Percentiles rank a stretch among this genome's conserved stretches.
These are phyloP conservation scores for Pediacus dermestoides DNA, from an alignment of 2,888 invertebrate genomes.

Conservation along the genomic window DNA sequence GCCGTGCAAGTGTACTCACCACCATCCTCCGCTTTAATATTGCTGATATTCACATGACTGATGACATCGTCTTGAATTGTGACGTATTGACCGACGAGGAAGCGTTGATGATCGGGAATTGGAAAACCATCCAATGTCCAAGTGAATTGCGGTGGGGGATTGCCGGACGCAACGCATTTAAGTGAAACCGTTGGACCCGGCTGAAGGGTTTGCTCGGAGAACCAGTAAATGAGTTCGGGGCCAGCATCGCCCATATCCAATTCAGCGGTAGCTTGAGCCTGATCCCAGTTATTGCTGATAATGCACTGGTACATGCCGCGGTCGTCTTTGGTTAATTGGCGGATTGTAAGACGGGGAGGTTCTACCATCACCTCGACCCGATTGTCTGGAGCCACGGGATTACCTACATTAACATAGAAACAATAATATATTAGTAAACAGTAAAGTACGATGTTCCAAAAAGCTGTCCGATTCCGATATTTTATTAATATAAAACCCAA, in stretches of 20 bases:
- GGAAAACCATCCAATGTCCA: constrained; percentile 90
- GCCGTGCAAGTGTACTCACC: constrained; percentile 86
- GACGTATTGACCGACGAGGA: constrained; percentile 87
- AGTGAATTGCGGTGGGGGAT: constrained; percentile 87
- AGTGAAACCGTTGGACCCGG: constrained; percentile 88
- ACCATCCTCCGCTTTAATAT: constrained; percentile 84
- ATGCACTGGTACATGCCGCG: constrained; percentile 92
- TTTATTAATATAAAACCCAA: no score
- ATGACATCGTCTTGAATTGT: constrained; percentile 90
- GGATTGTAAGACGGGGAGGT: constrained; percentile 52
- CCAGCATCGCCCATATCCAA: constrained; percentile 81
- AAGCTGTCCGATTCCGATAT: no score
- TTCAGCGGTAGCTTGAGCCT: constrained; percentile 79
- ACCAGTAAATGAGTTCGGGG: constrained; percentile 86
- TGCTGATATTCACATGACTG: constrained; percentile 86
- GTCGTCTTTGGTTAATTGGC: constrained; percentile 72
- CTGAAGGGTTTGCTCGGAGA: constrained; percentile 87
- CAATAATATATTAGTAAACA: no score
- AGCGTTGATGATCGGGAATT: constrained; percentile 59
- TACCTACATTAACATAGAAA: constrained; percentile 38
- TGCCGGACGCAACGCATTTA: constrained; percentile 92
- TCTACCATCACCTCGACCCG: constrained; percentile 45
- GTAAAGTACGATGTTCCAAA: no score
- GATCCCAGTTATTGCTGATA: constrained; percentile 79
- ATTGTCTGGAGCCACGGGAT: constrained; percentile 48